A percentile compares a stretch with the other conserved stretches of the same genome.
These are phyloP conservation scores for Albula glossodonta DNA, from an alignment of 2,113 vertebrate genomes.

Conservation along the genomic window DNA sequence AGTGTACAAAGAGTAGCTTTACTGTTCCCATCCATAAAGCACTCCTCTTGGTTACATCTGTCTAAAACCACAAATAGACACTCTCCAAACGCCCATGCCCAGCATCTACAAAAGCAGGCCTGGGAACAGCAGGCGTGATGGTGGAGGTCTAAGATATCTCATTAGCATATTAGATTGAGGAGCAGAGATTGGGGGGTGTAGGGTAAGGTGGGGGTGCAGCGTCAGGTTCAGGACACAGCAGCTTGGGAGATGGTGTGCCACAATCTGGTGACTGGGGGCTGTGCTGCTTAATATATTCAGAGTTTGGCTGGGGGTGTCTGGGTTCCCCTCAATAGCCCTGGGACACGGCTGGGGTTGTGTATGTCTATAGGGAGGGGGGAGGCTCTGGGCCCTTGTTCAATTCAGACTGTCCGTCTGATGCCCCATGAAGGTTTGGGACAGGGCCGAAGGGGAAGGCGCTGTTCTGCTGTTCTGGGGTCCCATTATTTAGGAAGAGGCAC, in stretches of 20 bases:
- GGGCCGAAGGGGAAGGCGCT: constrained; percentile 45
- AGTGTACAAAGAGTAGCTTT: background rate
- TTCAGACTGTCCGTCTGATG: constrained; percentile 64
- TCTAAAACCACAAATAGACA: background rate
- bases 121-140: background rate
- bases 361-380: constrained; percentile 41
- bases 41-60: background rate
- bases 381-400: constrained; percentile 49
- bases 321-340: constrained; percentile 58
- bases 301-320: constrained; percentile 52
- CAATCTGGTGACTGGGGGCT: constrained; percentile 52
- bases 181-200: constrained; percentile 8
- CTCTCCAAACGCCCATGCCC: background rate
- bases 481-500: constrained; percentile 58
- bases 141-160: background rate
- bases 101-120: background rate
- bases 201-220: constrained; percentile 30
- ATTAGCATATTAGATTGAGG: constrained; percentile 3
- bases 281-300: constrained; percentile 67
- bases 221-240: constrained; percentile 40
- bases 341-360: constrained; percentile 52
- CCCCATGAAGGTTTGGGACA: constrained; percentile 68
- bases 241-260: constrained; percentile 53
- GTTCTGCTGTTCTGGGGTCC: constrained; percentile 35
- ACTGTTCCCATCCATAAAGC: background rate